Evolutionary conservation across 2,888 invertebrate species (phyloP), one percentile per base, ranked within the genome.

Genomic region (Hemithea aestivaria): DNA sequence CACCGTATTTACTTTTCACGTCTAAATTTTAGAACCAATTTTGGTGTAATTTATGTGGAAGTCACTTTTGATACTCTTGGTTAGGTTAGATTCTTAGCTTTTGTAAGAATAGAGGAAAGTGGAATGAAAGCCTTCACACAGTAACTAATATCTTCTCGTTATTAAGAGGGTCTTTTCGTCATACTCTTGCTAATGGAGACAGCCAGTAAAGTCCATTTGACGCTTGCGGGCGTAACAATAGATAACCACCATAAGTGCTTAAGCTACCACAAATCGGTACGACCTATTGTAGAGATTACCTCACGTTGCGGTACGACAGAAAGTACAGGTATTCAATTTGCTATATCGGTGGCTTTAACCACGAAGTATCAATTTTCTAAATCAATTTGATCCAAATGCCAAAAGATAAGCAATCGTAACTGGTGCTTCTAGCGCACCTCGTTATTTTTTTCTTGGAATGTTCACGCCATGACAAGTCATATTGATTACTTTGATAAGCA

Each of bases 271-370:
- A 30, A 35, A 27, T 35, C 29, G 35, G 30, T 40, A 27, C 44
- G 34, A 10, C 7, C 9, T 27, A 27, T 26, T 16, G 16, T 35
- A 46, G 33, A 46, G 31, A 53, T 60, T 56, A 45, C 57, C 47
- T 34, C 40, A 36, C 33, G 48, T 47, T 43, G 56, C 31, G 52
- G 58, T 53, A 6, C 5, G 36, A 50, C 49, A 32, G 45, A 40
- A 31, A 44, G 35, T 53, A 49, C n/a, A n/a, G n/a, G n/a, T n/a
- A n/a, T 47, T 52, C 29, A 49, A 47, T 62, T 41, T 51, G 35
- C 35, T 26, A 29, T 37, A 40, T 42, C 36, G 41, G 36, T 35
- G 27, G 24, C 28, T 27, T 16, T 16, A 11, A 54, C 51, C 57
- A 43, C 52, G 51, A 7, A 35, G 35, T 47, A 40, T 41, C 29